Base-by-base conservation (phyloP, 1,140 invertebrate species). In the Notospermus geniculatus region DNA sequence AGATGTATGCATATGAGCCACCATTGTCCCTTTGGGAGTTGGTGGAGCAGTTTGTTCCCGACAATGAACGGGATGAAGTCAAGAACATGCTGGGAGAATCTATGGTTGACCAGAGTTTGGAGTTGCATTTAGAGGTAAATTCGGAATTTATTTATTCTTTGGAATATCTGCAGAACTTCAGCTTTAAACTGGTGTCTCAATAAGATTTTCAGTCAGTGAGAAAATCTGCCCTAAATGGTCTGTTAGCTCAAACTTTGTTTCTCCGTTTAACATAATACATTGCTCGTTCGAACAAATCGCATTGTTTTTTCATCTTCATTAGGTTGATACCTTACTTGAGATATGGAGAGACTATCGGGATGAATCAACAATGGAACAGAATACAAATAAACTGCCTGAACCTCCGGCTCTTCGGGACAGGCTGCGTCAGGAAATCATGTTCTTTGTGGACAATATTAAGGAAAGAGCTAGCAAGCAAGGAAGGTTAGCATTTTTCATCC, bases 1-100 rank as follows among this genome's bases (percentile, higher is more conserved):
- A 75, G 32, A 64, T 71, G 54, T 54, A 67, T 46, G 72, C 64
- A 0, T 79, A 76, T 62, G 58, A 63, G 46, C 73, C 73, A n/a
- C 77, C 77, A 17, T 60, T 73, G 45, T 78, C 75, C 1, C 58
- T 79, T 11, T 79, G 77, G 77, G 59, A 56, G 45, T 62, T 79
- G 23, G 70, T 79, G 22, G 67, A 76, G 45, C 70, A 76, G 32
- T 62, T 73, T 63, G 69, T 76, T 4, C 68, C 70, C 50, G 61
- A 60, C 23, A 60, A 74, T 61, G 76, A 80, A 58, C 65, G 65
- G 22, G 67, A 72, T n/a, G 78, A 80, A 63, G 68, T 80, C 4
- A 75, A 71, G 55, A 72, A 67, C 39, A 73, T 80, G 67, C 62
- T 80, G 15, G 78, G 78, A 57, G 71, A 68, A 61, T 71, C 68